Evolutionary conservation across 1,140 invertebrate species (phyloP), one percentile per base, ranked within the genome.

Genomic region (Anastrepha obliqua): DNA sequence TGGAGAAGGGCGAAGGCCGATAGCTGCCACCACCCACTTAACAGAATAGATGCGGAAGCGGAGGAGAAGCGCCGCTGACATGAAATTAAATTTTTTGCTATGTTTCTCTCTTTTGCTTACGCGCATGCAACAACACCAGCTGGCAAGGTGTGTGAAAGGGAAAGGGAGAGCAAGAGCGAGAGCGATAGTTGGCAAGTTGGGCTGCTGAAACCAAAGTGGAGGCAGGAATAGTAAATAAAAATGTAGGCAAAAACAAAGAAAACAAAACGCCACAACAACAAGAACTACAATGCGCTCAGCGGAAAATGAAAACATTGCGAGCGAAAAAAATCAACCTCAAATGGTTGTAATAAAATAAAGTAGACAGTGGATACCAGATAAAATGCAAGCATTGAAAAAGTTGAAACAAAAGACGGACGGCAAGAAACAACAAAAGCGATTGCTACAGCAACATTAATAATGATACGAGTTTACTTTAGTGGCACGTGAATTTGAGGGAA

Each of bases 331-430:
- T 51, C 85, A 29, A 29, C 55, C 51, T 70, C 86, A 86, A 86
- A 55, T 55, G 88, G 89, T 87, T 90, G 90, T 92, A 92, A 92
- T 92, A 92, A 92, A 92, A 92, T 92, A 92, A 92, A 92, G 91
- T 92, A 91, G 29, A 51, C 74, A 78, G 74, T 29, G 29, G 47
- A 81, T 20, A 20, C 3, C 20, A 15, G n/a, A 11, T 51, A 55
- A 58, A 58, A 29, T 7, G 47, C 20, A 29, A 2, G 39, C 6
- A 15, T 39, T 5, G 88, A 92, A 92, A 47, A 55, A 51, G 13
- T 8, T 55, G 51, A 29, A 55, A 78, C 17, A 81, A 29, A 20
- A 4, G 47, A 51, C 20, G 39, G 6, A 11, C 11, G 51, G 51
- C 51, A 55, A 55, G 3, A 2, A 74, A 47, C 42, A 74, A 74